Evolutionary conservation across 2,888 invertebrate genomes (phyloP).

Genomic region (Pedicia rivosa): DNA sequence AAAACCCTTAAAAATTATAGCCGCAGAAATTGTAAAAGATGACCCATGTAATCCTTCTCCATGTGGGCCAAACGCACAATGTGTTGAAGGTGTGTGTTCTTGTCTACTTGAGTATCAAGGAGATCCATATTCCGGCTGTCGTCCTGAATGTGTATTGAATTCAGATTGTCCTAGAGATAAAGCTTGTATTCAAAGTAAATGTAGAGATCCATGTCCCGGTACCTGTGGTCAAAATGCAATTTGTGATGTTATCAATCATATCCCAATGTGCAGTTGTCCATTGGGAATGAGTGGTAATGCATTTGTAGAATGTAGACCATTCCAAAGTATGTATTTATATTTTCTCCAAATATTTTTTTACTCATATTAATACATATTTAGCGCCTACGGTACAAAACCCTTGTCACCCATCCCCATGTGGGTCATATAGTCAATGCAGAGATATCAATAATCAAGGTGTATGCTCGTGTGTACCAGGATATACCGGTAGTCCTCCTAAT

Average conservation of each 20-base stretch:
- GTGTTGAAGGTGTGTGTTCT: constrained; percentile 45
- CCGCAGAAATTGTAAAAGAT: constrained; percentile 26
- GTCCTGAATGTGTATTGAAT: constrained; percentile 45
- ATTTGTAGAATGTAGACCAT: constrained; percentile 43
- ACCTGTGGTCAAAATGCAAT: constrained; percentile 44
- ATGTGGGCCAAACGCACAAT: constrained; percentile 49
- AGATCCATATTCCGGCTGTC: constrained; percentile 47
- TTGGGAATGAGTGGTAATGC: constrained; percentile 51
- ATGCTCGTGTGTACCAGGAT: constrained; percentile 49
- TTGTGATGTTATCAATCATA: constrained; percentile 40
- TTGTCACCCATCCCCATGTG: constrained; percentile 49
- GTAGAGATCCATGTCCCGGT: constrained; percentile 42
- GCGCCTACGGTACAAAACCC: constrained; percentile 33
- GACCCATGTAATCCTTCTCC: constrained; percentile 57
- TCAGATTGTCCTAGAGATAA: constrained; percentile 39
- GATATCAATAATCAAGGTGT: constrained; percentile 52
- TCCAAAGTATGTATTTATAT: constrained; percentile 27
- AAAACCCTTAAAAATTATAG: constrained; percentile 39
- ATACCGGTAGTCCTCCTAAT: constrained; percentile 52
- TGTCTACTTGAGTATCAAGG: constrained; percentile 43
- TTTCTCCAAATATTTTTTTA: neutral
- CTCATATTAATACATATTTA: constrained; percentile 19
- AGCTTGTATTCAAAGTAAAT: constrained; percentile 44
- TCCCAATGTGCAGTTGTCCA: constrained; percentile 42
- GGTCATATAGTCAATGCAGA: constrained; percentile 62